Base-by-base conservation (phyloP, 2,888 invertebrate genomes). In the Pasiphila rectangulata region DNA sequence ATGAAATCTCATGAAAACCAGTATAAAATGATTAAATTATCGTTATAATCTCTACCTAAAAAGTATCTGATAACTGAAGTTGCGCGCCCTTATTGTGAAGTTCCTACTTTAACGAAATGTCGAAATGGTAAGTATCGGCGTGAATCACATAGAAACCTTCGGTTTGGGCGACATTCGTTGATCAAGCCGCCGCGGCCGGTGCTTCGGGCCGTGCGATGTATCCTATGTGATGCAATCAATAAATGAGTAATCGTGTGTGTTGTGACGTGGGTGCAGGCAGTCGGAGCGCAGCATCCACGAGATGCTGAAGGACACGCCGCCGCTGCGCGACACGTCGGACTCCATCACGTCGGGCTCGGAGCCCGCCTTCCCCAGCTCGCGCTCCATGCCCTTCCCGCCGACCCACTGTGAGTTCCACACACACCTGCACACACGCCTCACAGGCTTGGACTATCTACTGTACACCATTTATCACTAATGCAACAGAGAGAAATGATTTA, bases 251-350 rank as follows among this genome's bases (percentile, higher is more conserved):
- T 45, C 43, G 34, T 23, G 37, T 19, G 56, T 35, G n/a, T 30
- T 30, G n/a, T n/a, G n/a, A n/a, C n/a, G n/a, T 30, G 30, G 29
- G 17, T 57, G 43, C 71, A 89, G 87, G 89, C 87, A 83, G 67
- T 89, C 84, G 17, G 94, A 94, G 73, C 89, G 93, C 59, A 93
- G 93, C 75, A 95, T 95, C 72, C 95, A 95, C 75, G 95, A 95
- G 87, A 95, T 95, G 95, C 79, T 95, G 50, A 95, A 95, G 76
- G 95, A 95, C 68, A 93, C 95, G 30, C 94, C 95, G 36, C 92
- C 94, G 23, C 90, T 94, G 68, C 94, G 94, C 57, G 94, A 93
- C 67, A 93, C 93, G 57, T 93, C 92, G 62, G 93, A 91, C 69
- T 93, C 94, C 21, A 93, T 94, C 58, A 94, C 93, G 57, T 92